A percentile compares a stretch with the other conserved stretches of the same genome.
Evolutionary conservation across 2,113 vertebrate genomes (phyloP).

Genomic region (Plecotus auritus): DNA sequence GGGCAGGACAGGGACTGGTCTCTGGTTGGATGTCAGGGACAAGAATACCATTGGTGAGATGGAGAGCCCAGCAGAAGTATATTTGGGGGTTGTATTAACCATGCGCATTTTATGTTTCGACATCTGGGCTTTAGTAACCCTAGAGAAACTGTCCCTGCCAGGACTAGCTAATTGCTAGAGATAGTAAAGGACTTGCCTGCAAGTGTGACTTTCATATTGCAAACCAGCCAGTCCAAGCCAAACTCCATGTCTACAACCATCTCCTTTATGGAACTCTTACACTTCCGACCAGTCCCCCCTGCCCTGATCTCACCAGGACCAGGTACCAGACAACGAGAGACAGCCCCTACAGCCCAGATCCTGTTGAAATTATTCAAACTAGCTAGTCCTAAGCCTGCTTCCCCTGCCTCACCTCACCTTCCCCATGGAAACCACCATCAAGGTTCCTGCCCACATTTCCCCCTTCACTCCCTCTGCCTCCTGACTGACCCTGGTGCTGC

Average conservation of each 20-base stretch:
- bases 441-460: background rate
- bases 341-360: background rate
- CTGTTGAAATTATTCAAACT: background rate
- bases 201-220: background rate
- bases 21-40: background rate
- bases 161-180: background rate
- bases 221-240: background rate
- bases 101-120: background rate
- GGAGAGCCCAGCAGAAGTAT: background rate
- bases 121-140: background rate
- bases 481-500: background rate
- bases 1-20: rapidly evolving
- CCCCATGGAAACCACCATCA: background rate
- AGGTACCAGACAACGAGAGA: no score
- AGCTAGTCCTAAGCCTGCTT: background rate
- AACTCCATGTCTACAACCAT: background rate
- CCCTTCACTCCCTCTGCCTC: no score
- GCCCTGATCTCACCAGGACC: background rate
- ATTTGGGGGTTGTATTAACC: background rate
- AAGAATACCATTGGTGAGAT: background rate
- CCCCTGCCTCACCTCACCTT: background rate
- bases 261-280: background rate
- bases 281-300: no score
- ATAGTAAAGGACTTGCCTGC: background rate
- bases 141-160: background rate